Evolutionary conservation across 2,888 invertebrate genomes (phyloP).

Genomic region (Mactromeris polynyma): DNA sequence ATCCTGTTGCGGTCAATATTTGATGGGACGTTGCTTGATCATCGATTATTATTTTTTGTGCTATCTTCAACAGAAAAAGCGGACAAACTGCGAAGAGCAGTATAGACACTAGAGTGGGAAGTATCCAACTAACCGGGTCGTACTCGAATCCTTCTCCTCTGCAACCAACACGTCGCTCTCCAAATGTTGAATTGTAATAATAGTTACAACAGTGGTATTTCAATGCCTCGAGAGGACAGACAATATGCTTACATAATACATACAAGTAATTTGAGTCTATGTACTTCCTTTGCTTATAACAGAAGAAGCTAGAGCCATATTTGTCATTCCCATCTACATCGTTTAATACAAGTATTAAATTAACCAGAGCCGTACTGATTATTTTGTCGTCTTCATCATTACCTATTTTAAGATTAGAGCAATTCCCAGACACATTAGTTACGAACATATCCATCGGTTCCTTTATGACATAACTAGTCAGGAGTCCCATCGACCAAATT

Average conservation of each 20-base stretch:
- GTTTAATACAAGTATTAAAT: constrained; percentile 32
- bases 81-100: constrained; percentile 64
- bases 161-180: constrained; percentile 35
- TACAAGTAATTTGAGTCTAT: constrained; percentile 55
- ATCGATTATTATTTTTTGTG: neutral
- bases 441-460: constrained; percentile 19
- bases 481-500: constrained; percentile 69
- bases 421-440: constrained; percentile 48
- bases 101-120: constrained; percentile 56
- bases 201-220: constrained; percentile 62
- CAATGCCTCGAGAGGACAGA: constrained; percentile 67
- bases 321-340: constrained; percentile 26
- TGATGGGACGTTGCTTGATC: neutral
- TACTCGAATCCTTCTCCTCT: neutral
- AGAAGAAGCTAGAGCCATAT: constrained; percentile 67
- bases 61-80: constrained; percentile 39
- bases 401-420: constrained; percentile 61
- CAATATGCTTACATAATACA: constrained; percentile 61
- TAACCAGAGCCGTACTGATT: constrained; percentile 47
- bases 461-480: constrained; percentile 28
- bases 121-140: constrained; percentile 62
- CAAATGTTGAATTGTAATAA: constrained; percentile 29
- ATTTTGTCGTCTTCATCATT: constrained; percentile 31
- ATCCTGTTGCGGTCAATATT: neutral
- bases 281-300: constrained; percentile 63